A percentile compares a stretch with the other conserved stretches of the same genome.
Conservation (phyloP, 2,888 invertebrate species). For the Tiliacea aurago region DNA sequence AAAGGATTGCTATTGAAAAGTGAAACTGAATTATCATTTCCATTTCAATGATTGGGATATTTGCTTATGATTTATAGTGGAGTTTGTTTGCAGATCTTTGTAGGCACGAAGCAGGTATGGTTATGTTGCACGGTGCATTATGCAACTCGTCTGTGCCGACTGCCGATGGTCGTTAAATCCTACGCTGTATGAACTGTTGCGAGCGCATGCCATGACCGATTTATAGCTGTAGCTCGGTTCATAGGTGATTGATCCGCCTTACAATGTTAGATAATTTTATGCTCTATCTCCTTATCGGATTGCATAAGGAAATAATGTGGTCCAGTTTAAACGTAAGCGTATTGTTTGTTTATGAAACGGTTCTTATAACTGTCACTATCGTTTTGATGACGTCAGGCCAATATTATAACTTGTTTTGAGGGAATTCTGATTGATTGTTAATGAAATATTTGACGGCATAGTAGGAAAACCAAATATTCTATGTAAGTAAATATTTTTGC, state of each 20-base stretch:
- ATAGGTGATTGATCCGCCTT: slow-evolving; percentile 79
- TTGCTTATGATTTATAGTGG: slow-evolving; percentile 46
- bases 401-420: slow-evolving; percentile 9
- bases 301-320: slow-evolving; percentile 47
- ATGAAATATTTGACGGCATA: not conserved
- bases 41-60: slow-evolving; percentile 44
- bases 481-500: slow-evolving; percentile 3
- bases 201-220: slow-evolving; percentile 77
- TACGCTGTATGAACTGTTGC: slow-evolving; percentile 72
- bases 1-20: slow-evolving; percentile 54
- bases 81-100: slow-evolving; percentile 37
- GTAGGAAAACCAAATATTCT: slow-evolving; percentile 17
- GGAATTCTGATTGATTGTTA: slow-evolving; percentile 9
- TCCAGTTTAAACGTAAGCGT: slow-evolving; percentile 7
- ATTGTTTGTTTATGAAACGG: slow-evolving; percentile 27
- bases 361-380: slow-evolving; percentile 11
- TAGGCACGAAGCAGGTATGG: slow-evolving; percentile 17
- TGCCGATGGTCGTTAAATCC: slow-evolving; percentile 67
- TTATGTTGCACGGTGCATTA: slow-evolving; percentile 55
- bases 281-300: slow-evolving; percentile 36
- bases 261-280: slow-evolving; percentile 67
- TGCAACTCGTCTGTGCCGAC: slow-evolving; percentile 58
- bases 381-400: slow-evolving; percentile 10
- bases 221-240: slow-evolving; percentile 73
- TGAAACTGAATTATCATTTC: slow-evolving; percentile 52